Evolutionary conservation across 2,113 vertebrate species (phyloP).

Genomic region (Hepsetus odoe): DNA sequence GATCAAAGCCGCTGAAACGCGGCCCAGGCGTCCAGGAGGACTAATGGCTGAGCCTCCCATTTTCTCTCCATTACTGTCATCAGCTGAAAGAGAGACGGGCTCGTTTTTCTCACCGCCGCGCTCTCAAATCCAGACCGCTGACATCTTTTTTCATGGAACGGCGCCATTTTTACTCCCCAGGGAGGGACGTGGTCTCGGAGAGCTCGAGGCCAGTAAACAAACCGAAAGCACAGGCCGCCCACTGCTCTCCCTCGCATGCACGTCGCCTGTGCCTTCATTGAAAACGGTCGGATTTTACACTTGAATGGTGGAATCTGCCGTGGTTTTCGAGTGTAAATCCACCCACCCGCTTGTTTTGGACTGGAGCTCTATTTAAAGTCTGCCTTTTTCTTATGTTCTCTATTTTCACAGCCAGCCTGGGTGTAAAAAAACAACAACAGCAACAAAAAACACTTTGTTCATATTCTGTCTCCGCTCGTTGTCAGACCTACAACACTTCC

Average conservation of each 20-base stretch:
- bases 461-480: not conserved
- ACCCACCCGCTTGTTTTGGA: not conserved
- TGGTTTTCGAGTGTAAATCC: not conserved
- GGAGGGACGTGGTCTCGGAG: not conserved
- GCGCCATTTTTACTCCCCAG: constrained; percentile 1
- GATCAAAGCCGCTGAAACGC: constrained; percentile 21
- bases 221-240: not conserved
- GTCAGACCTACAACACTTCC: not conserved
- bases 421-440: not conserved
- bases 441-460: not conserved
- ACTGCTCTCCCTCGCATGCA: not conserved
- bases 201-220: constrained; percentile 7
- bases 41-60: constrained; percentile 19
- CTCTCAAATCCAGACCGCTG: not conserved
- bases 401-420: not conserved
- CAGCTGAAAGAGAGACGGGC: constrained; percentile 25
- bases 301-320: not conserved
- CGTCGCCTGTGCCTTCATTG: constrained; percentile 3
- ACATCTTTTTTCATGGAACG: constrained; percentile 5
- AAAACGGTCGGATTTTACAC: not conserved
- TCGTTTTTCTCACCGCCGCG: constrained; percentile 14
- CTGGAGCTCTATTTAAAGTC: not conserved
- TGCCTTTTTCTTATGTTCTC: not conserved
- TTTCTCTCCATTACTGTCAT: constrained; percentile 34
- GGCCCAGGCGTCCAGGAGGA: not conserved